These are phyloP conservation scores for Capromys pilorides DNA, from an alignment of 2,797 vertebrate genomes.

Conservation along the genomic window DNA sequence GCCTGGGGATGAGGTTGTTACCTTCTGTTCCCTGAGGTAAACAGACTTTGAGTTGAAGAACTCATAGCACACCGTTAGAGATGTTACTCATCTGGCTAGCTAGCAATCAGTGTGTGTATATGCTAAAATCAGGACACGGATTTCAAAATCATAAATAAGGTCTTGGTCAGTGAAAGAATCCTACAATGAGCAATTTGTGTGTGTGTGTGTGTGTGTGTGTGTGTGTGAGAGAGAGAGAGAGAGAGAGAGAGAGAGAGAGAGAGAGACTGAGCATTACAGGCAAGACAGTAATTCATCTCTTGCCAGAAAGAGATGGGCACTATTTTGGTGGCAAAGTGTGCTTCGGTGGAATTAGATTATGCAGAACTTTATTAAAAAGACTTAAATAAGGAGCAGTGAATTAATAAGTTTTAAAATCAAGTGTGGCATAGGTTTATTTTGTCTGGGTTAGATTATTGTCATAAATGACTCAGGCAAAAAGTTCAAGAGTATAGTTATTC, in stretches of 20 bases:
- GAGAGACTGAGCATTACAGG: background rate
- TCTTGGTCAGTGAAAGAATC: background rate
- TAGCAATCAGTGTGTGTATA: too few species aligned
- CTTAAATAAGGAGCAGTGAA: background rate
- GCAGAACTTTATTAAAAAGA: background rate
- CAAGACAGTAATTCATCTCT: rapidly evolving
- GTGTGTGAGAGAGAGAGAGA: too few species aligned
- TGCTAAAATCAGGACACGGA: background rate
- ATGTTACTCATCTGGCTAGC: background rate
- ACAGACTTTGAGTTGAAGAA: rapidly evolving
- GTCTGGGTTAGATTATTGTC: background rate
- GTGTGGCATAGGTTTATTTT: background rate
- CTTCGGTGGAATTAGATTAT: rapidly evolving
- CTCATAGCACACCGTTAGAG: background rate
- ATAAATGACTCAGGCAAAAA: background rate
- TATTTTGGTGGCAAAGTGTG: background rate
- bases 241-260: too few species aligned
- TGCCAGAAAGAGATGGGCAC: background rate
- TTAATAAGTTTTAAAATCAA: background rate
- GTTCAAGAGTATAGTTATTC: background rate
- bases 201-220: too few species aligned
- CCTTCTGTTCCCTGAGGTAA: too few species aligned
- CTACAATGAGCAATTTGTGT: too few species aligned
- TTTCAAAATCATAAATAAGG: background rate
- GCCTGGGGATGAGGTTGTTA: too few species aligned